phyloP scores from a whole-genome alignment of 2,113 vertebrate species.

The Chloebia gouldiae region DNA sequence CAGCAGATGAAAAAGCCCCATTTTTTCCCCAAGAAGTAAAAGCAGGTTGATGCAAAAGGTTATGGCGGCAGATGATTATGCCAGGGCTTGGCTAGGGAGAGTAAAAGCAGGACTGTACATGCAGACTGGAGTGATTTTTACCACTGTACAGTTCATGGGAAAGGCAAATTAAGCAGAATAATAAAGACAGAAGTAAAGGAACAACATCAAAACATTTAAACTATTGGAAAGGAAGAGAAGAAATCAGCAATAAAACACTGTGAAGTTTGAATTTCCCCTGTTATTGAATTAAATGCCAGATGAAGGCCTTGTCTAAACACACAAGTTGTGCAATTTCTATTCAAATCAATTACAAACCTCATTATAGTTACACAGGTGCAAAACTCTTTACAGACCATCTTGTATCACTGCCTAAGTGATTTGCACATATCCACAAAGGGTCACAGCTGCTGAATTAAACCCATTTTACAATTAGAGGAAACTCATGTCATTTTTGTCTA shows the following conservation, averaged over 20 bases:
- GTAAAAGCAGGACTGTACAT: neutral
- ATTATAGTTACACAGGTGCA: neutral
- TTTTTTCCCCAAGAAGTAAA: neutral
- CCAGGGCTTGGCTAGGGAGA: neutral
- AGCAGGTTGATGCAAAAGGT: neutral
- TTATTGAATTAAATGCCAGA: neutral
- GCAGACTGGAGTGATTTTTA: neutral
- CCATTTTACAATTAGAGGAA: neutral
- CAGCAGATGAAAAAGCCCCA: neutral
- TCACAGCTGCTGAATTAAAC: neutral
- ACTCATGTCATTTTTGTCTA: neutral
- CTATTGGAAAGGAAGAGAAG: neutral
- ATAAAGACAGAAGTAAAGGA: neutral
- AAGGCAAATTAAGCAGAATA: neutral
- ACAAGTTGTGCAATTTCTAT: neutral
- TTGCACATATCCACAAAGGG: neutral
- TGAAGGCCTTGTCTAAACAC: neutral
- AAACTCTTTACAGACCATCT: neutral
- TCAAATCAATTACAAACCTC: conserved; percentile 11
- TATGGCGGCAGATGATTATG: neutral
- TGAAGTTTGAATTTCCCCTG: neutral
- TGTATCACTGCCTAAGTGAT: neutral
- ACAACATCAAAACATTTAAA: neutral
- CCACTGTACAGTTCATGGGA: neutral
- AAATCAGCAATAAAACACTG: neutral